Percentiles rank a stretch among this genome's conserved stretches.
These are phyloP conservation scores for Calidris pugnax DNA, from an alignment of 2,113 vertebrate species.

Conservation along the genomic window DNA sequence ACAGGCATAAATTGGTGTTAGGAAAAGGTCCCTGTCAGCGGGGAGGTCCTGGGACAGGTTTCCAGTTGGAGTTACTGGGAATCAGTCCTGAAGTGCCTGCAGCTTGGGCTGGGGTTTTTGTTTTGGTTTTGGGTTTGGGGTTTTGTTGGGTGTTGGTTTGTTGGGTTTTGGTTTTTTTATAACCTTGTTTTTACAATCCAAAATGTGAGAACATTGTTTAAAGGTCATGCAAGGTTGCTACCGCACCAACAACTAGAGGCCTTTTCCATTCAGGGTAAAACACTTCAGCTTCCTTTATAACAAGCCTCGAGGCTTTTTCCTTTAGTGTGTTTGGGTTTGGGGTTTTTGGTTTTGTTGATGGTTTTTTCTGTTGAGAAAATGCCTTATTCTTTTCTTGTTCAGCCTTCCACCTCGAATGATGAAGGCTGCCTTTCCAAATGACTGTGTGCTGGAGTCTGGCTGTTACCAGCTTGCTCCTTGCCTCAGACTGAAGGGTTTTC, in stretches of 20 bases:
- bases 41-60: not conserved
- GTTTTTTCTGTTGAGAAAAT: not conserved
- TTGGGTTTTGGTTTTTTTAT: rapidly evolving
- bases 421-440: not conserved
- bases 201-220: not conserved
- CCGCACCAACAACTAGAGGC: not conserved
- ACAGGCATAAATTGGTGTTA: not conserved
- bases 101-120: not conserved
- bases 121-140: not conserved
- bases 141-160: not conserved
- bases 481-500: not conserved
- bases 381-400: not conserved
- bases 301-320: not conserved
- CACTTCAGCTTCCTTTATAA: not conserved
- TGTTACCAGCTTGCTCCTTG: not conserved
- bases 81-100: not conserved
- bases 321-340: not conserved
- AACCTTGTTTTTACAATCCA: not conserved
- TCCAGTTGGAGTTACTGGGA: not conserved
- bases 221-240: not conserved
- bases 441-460: not conserved
- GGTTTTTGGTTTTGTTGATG: not conserved
- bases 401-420: not conserved
- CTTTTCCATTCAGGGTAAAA: not conserved
- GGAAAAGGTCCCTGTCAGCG: not conserved